phyloP scores from a whole-genome alignment of 2,113 vertebrate genomes.

The Syrmaticus mikado region DNA sequence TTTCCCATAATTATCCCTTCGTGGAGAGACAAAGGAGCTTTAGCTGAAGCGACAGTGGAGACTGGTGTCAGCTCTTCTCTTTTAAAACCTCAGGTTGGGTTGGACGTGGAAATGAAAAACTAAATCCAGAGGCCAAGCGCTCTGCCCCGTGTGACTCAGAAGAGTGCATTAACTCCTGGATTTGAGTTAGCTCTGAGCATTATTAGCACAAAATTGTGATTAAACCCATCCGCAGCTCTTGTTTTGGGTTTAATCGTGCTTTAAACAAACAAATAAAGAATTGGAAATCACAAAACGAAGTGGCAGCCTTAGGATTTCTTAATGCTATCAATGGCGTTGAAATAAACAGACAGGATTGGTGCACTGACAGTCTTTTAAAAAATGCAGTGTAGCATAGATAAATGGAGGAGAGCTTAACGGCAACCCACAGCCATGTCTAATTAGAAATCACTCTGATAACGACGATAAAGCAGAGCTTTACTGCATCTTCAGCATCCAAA shows the following conservation, averaged over 20 bases:
- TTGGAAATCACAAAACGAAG: not conserved
- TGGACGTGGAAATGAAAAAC: not conserved
- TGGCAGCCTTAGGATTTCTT: not conserved
- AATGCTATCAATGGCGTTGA: not conserved
- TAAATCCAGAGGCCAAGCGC: not conserved
- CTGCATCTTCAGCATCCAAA: not conserved
- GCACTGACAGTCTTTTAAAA: not conserved
- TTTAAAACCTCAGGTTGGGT: not conserved
- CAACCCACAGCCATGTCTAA: not conserved
- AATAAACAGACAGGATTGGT: not conserved
- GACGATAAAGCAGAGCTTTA: not conserved
- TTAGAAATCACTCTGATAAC: not conserved
- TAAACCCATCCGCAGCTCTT: constrained; percentile 42
- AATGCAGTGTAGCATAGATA: not conserved
- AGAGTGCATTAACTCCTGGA: not conserved
- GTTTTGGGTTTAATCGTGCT: not conserved
- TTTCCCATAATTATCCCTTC: not conserved
- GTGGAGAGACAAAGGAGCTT: not conserved
- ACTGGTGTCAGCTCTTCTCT: not conserved
- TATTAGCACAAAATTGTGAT: constrained; percentile 15
- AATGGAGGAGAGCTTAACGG: not conserved
- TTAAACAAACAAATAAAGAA: not conserved
- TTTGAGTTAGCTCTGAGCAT: not conserved
- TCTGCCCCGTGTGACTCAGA: not conserved
- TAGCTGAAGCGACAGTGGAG: not conserved